Percentiles rank a stretch among this genome's conserved stretches.
phyloP scores from a whole-genome alignment of 2,797 vertebrate genomes.

The Choloepus didactylus region DNA sequence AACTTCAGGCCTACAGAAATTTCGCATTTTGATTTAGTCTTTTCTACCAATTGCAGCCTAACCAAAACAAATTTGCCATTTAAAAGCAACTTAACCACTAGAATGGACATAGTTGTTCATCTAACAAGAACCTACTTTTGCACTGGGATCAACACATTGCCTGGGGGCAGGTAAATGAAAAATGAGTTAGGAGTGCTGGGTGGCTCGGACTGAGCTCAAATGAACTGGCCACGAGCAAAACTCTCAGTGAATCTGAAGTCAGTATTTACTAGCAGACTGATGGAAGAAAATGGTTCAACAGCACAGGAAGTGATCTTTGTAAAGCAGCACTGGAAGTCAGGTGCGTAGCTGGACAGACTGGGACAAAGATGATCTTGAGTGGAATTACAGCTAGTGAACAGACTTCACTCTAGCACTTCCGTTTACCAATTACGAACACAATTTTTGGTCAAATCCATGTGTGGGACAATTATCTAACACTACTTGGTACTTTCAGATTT shows the following conservation, averaged over 20 bases:
- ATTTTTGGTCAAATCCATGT: not conserved
- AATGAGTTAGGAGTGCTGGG: not conserved
- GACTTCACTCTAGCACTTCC: not conserved
- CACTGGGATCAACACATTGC: not conserved
- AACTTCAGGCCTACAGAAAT: not conserved
- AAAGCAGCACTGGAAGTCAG: not conserved
- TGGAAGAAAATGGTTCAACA: not conserved
- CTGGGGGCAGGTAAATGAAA: not conserved
- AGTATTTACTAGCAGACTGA: not conserved
- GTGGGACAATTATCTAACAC: not conserved
- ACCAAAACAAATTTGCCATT: not conserved
- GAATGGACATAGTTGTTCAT: conserved; percentile 3
- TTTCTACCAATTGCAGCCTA: conserved; percentile 39
- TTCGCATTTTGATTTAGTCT: conserved; percentile 40
- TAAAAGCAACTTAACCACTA: conserved; percentile 6
- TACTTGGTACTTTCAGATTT: not conserved
- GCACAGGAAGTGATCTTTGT: not conserved
- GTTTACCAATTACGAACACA: not conserved
- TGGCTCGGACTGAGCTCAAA: not conserved
- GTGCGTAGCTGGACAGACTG: not conserved
- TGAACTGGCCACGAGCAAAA: not conserved
- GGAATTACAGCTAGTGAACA: not conserved
- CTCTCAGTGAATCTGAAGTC: not conserved
- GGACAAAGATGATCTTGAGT: not conserved
- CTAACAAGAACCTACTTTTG: not conserved